phyloP scores from a whole-genome alignment of 2,113 vertebrate species.

The Microtus montanus region DNA sequence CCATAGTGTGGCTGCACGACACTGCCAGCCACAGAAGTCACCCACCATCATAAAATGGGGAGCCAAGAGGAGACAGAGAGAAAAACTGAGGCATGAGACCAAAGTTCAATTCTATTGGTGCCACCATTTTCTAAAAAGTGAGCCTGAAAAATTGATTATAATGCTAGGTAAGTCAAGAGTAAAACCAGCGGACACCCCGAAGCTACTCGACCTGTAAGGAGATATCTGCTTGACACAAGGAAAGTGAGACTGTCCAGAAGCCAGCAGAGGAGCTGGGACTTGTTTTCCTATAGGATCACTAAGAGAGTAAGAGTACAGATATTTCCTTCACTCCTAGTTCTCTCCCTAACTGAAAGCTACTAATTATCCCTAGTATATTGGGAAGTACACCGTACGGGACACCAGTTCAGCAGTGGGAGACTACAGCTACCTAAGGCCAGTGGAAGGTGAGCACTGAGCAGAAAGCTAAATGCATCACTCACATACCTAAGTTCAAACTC shows the following conservation, averaged over 20 bases:
- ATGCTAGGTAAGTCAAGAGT: background rate
- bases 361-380: background rate
- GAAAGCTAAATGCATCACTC: constrained; percentile 2
- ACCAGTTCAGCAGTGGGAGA: background rate
- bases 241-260: background rate
- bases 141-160: background rate
- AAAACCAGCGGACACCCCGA: background rate
- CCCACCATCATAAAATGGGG: background rate
- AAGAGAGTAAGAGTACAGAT: background rate
- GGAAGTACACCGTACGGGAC: rapidly evolving
- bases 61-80: background rate
- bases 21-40: background rate
- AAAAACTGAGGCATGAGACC: background rate
- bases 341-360: background rate
- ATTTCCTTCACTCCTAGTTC: background rate
- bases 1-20: background rate
- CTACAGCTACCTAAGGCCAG: background rate
- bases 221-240: background rate
- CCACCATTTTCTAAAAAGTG: background rate
- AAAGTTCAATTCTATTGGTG: too few species aligned
- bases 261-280: background rate
- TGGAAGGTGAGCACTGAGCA: background rate
- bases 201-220: background rate
- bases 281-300: background rate
- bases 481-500: background rate